Evolutionary conservation across 1,140 invertebrate species (phyloP).

Genomic region (Pseudachorutes palmiensis): DNA sequence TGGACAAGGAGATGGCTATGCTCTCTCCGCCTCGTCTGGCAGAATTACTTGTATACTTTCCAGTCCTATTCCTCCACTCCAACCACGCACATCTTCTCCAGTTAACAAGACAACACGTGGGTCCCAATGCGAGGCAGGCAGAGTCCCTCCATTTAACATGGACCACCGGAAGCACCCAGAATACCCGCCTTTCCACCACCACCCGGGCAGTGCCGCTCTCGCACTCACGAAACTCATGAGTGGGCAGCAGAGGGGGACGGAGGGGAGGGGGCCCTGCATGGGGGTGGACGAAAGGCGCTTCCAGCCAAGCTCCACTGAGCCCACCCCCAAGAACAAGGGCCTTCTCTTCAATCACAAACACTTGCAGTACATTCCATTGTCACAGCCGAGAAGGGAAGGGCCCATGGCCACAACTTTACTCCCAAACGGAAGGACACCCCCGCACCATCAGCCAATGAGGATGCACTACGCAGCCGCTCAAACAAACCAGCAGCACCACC

Average conservation of each 20-base stretch:
- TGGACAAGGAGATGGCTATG: no score
- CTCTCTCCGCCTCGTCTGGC: no score
- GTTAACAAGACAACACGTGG: no score
- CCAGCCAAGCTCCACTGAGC: not conserved
- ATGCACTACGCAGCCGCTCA: not conserved
- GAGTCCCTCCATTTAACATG: no score
- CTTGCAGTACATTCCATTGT: conserved; percentile 4
- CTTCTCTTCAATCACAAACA: conserved; percentile 7
- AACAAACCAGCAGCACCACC: not conserved
- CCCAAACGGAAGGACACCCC: not conserved
- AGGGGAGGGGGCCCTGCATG: not conserved
- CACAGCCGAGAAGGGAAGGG: not conserved
- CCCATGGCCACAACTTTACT: not conserved
- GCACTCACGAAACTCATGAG: not conserved
- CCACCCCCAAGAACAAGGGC: not conserved
- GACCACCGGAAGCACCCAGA: not conserved
- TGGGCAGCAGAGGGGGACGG: not conserved
- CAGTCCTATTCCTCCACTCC: no score
- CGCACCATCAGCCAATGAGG: not conserved
- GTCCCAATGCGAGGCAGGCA: no score
- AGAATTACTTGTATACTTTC: no score
- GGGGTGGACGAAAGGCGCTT: not conserved
- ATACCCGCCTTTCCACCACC: no score
- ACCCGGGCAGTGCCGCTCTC: not conserved
- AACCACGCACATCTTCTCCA: no score